These are phyloP conservation scores for Andricus grossulariae DNA, from an alignment of 1,140 invertebrate genomes.

Conservation along the genomic window DNA sequence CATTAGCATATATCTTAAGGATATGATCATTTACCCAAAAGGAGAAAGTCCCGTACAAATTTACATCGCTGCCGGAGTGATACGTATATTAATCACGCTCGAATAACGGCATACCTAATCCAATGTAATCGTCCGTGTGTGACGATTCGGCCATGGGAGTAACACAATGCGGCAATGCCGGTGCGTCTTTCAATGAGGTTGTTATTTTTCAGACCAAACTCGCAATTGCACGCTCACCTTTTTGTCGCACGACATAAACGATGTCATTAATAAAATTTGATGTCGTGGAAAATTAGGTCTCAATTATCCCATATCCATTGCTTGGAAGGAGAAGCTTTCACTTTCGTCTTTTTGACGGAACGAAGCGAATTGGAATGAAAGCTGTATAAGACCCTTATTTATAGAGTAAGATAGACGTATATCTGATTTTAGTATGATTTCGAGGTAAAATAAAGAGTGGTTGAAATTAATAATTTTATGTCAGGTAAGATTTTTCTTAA, in stretches of 20 bases:
- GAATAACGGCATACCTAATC: slow-evolving; percentile 70
- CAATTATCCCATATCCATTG: slow-evolving; percentile 60
- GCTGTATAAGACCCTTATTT: too few species aligned
- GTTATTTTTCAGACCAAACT: slow-evolving; percentile 29
- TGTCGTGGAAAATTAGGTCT: slow-evolving; percentile 73
- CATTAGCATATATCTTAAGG: too few species aligned
- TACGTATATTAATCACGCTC: slow-evolving; percentile 63
- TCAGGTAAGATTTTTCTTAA: too few species aligned
- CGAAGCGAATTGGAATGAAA: too few species aligned
- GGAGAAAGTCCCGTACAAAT: not conserved
- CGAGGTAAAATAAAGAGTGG: too few species aligned
- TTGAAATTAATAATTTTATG: too few species aligned
- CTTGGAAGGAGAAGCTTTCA: not conserved
- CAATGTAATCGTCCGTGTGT: slow-evolving; percentile 63
- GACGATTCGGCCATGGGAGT: slow-evolving; percentile 43
- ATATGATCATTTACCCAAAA: slow-evolving; percentile 7
- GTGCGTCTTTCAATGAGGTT: slow-evolving; percentile 19
- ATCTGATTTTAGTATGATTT: too few species aligned
- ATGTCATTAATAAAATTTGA: slow-evolving; percentile 70
- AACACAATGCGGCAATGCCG: slow-evolving; percentile 50
- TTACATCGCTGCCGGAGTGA: not conserved
- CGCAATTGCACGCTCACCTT: slow-evolving; percentile 46
- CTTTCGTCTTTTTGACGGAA: too few species aligned
- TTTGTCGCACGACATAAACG: slow-evolving; percentile 41
- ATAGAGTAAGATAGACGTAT: too few species aligned